Evolutionary conservation across 2,113 vertebrate genomes (phyloP).

Genomic region (Alectura lathami): DNA sequence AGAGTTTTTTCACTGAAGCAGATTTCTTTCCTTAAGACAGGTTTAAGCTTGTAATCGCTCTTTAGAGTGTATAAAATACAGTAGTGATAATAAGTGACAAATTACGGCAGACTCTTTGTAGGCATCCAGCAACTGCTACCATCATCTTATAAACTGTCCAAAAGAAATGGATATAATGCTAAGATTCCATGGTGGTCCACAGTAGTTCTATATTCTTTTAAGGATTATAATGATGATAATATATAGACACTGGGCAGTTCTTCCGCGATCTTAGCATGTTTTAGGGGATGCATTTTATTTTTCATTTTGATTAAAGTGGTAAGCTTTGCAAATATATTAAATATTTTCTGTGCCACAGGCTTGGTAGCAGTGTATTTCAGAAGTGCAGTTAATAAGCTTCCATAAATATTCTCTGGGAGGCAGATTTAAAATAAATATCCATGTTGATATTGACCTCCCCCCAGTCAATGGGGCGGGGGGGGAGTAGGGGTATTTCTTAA

Average conservation of each 20-base stretch:
- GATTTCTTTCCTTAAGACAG: constrained; percentile 13
- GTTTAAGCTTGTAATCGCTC: constrained; percentile 39
- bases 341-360: not conserved
- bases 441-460: not conserved
- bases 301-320: not conserved
- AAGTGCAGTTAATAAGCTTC: not conserved
- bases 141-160: not conserved
- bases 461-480: not conserved
- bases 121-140: not conserved
- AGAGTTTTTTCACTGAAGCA: constrained; percentile 37
- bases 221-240: not conserved
- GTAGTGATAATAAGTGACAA: constrained; percentile 22
- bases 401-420: not conserved
- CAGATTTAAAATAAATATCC: not conserved
- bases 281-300: not conserved
- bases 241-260: not conserved
- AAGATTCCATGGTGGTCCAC: not conserved
- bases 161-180: not conserved
- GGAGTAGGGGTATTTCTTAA: no score
- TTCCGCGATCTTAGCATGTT: not conserved
- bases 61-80: constrained; percentile 24
- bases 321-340: not conserved
- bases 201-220: not conserved
- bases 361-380: not conserved
- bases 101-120: not conserved